A percentile compares a stretch with the other conserved stretches of the same genome.
Evolutionary conservation across 2,888 invertebrate genomes (phyloP).

Genomic region (Coenonympha arcania): DNA sequence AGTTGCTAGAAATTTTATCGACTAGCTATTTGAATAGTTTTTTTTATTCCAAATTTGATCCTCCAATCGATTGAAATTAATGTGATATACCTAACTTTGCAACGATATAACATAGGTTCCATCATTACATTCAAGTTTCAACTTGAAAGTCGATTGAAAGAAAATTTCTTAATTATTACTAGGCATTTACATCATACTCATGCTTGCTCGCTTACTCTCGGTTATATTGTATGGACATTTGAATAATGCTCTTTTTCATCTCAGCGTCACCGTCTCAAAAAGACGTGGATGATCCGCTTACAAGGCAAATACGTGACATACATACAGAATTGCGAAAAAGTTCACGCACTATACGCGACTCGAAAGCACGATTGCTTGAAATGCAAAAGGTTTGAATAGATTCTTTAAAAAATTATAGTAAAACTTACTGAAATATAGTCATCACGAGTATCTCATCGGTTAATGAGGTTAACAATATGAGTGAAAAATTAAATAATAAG

Average conservation of each 20-base stretch:
- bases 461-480: too few species aligned
- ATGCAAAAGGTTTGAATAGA: constrained; percentile 45
- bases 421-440: neutral
- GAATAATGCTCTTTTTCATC: neutral
- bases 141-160: too few species aligned
- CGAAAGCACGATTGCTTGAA: constrained; percentile 48
- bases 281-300: constrained; percentile 39
- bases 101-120: too few species aligned
- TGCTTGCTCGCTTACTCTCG: too few species aligned
- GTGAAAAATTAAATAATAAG: too few species aligned
- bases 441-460: too few species aligned
- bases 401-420: neutral
- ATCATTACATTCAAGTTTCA: too few species aligned
- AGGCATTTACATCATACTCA: too few species aligned
- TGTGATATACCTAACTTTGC: too few species aligned
- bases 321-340: constrained; percentile 55
- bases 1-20: neutral
- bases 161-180: too few species aligned
- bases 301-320: constrained; percentile 52
- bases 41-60: neutral
- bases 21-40: neutral
- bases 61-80: too few species aligned
- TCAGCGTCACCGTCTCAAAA: constrained; percentile 31
- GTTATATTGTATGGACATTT: neutral
- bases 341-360: constrained; percentile 51